phyloP scores from a whole-genome alignment of 2,797 vertebrate genomes.

The Melanotaenia nigrans region DNA sequence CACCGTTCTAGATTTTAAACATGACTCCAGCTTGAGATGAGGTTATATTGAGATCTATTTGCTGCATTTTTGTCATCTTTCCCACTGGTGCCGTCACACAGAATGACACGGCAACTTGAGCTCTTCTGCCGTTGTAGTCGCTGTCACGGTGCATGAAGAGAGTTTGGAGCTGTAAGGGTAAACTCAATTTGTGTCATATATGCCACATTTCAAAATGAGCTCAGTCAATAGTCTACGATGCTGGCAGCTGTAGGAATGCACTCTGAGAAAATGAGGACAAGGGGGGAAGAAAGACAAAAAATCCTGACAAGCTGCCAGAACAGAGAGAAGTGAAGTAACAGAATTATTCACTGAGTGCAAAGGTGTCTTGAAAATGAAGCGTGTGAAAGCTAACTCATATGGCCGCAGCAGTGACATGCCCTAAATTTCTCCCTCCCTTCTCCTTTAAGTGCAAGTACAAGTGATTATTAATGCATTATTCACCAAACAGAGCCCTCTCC shows the following conservation, averaged over 20 bases:
- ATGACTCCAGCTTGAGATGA: constrained; percentile 17
- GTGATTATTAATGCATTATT: constrained; percentile 79
- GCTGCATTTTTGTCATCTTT: constrained; percentile 53
- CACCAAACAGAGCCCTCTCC: constrained; percentile 70
- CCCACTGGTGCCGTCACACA: constrained; percentile 40
- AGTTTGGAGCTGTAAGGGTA: constrained; percentile 47
- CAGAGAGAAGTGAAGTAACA: constrained; percentile 52
- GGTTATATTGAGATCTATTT: constrained; percentile 27
- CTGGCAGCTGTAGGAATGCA: constrained; percentile 56
- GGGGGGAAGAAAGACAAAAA: constrained; percentile 27
- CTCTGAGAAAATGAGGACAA: constrained; percentile 59
- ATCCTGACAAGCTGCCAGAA: constrained; percentile 56
- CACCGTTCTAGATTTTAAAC: constrained; percentile 9
- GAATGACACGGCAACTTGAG: constrained; percentile 38
- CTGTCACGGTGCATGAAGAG: constrained; percentile 28
- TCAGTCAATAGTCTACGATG: constrained; percentile 62
- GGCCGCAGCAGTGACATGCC: constrained; percentile 56
- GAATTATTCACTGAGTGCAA: constrained; percentile 58
- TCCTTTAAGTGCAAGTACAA: constrained; percentile 56
- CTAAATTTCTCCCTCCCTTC: constrained; percentile 58
- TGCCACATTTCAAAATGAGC: constrained; percentile 62
- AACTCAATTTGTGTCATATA: constrained; percentile 65
- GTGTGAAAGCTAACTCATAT: constrained; percentile 49
- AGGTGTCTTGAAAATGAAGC: constrained; percentile 58
- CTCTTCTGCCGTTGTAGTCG: constrained; percentile 39